Evolutionary conservation across 1,140 invertebrate genomes (phyloP).

Genomic region (Galleria mellonella): DNA sequence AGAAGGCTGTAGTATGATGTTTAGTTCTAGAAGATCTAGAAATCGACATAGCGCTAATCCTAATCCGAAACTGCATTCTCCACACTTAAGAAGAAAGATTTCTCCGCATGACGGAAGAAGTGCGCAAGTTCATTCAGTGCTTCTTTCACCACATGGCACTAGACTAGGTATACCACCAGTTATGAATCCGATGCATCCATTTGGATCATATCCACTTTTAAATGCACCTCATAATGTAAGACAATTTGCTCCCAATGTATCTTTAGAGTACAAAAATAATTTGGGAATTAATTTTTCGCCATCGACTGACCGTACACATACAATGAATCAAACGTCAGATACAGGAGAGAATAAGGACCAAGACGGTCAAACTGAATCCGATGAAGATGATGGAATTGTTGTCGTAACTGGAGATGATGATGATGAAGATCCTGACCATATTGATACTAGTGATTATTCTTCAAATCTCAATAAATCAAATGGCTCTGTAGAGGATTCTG

Average conservation of each 20-base stretch:
- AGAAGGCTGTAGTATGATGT: slow-evolving; percentile 99
- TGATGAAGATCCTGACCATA: slow-evolving; percentile 79
- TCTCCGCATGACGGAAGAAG: slow-evolving; percentile 94
- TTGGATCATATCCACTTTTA: slow-evolving; percentile 84
- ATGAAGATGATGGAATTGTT: slow-evolving; percentile 78
- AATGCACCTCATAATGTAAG: slow-evolving; percentile 84
- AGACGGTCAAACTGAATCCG: slow-evolving; percentile 58
- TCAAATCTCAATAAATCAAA: slow-evolving; percentile 52
- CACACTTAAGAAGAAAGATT: slow-evolving; percentile 92
- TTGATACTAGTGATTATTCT: slow-evolving; percentile 69
- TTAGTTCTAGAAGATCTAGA: slow-evolving; percentile 94
- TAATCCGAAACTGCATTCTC: slow-evolving; percentile 98
- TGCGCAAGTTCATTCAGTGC: slow-evolving; percentile 86
- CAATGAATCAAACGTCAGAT: slow-evolving; percentile 51
- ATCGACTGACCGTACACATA: slow-evolving; percentile 61
- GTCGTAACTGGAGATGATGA: slow-evolving; percentile 78
- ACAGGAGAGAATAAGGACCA: slow-evolving; percentile 70
- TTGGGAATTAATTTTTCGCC: slow-evolving; percentile 69
- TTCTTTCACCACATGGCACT: slow-evolving; percentile 83
- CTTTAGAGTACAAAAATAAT: slow-evolving; percentile 81
- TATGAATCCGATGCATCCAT: slow-evolving; percentile 80
- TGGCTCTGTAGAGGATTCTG: slow-evolving; percentile 70
- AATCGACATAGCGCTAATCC: slow-evolving; percentile 98
- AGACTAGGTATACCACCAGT: slow-evolving; percentile 70
- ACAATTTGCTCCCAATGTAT: slow-evolving; percentile 63